These are phyloP conservation scores for Halcyon leucocephala DNA, from an alignment of 2,797 vertebrate species.

Conservation along the genomic window DNA sequence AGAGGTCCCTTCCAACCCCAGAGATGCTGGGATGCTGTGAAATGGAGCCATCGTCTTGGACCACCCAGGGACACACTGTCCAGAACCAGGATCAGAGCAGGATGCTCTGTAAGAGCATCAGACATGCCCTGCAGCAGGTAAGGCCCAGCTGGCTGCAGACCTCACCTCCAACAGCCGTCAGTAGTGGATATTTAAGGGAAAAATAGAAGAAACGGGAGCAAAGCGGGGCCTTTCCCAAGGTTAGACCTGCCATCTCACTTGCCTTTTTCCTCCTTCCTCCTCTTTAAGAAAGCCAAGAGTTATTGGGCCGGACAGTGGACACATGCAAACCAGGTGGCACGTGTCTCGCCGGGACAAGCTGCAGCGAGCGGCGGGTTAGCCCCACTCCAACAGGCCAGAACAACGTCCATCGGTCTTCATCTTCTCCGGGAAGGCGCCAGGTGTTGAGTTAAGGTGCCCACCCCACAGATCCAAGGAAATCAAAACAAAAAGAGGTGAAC, in stretches of 20 bases:
- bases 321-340: not conserved
- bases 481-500: not conserved
- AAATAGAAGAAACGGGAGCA: not conserved
- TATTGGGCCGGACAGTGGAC: not conserved
- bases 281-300: not conserved
- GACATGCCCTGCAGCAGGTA: not conserved
- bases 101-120: not conserved
- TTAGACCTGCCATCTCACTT: not conserved
- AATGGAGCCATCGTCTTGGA: accelerated
- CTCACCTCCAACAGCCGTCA: not conserved
- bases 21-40: not conserved
- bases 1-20: not conserved
- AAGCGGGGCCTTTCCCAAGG: not conserved
- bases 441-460: not conserved
- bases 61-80: accelerated
- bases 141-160: not conserved
- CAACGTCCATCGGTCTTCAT: accelerated
- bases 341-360: not conserved
- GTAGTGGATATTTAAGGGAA: not conserved
- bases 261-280: slow-evolving; percentile 2
- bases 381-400: not conserved
- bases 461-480: not conserved
- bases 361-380: not conserved
- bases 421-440: not conserved
- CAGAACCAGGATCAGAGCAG: not conserved